These are phyloP conservation scores for Zaprionus taronus DNA, from an alignment of 1,140 invertebrate species.

Conservation along the genomic window DNA sequence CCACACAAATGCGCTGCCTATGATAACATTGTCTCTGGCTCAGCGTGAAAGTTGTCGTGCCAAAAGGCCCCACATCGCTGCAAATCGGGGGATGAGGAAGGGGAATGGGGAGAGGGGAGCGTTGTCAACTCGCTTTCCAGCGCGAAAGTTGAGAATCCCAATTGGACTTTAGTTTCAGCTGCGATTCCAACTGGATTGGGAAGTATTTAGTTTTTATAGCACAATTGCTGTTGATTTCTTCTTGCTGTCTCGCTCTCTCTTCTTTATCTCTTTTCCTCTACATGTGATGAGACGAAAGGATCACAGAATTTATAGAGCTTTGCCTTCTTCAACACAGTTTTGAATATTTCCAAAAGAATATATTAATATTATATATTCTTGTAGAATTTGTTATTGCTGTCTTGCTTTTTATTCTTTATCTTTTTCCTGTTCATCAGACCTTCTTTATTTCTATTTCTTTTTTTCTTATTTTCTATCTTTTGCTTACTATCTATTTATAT, in stretches of 20 bases:
- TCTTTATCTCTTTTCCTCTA: background rate
- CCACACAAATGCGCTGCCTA: constrained; percentile 76
- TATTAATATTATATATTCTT: too few relatives aligned
- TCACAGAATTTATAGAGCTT: too few relatives aligned
- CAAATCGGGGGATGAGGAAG: too few relatives aligned
- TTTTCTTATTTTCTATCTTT: too few relatives aligned
- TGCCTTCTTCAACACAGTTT: too few relatives aligned
- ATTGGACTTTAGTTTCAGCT: background rate
- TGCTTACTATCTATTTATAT: too few relatives aligned
- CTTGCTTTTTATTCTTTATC: too few relatives aligned
- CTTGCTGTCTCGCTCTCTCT: background rate
- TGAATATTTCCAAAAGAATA: too few relatives aligned
- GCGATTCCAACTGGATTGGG: background rate
- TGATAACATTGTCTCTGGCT: constrained; percentile 75
- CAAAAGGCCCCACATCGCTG: constrained; percentile 48
- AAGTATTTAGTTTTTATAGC: background rate
- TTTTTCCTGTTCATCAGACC: too few relatives aligned
- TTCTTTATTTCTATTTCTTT: too few relatives aligned
- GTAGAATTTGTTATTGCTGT: too few relatives aligned
- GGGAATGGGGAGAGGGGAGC: background rate
- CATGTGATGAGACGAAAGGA: too few relatives aligned
- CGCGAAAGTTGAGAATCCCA: constrained; percentile 3
- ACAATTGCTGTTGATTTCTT: background rate
- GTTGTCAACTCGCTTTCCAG: background rate
- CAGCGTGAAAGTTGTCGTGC: constrained; percentile 72